Base-by-base conservation (phyloP, 1,140 invertebrate genomes). In the Aricia agestis region DNA sequence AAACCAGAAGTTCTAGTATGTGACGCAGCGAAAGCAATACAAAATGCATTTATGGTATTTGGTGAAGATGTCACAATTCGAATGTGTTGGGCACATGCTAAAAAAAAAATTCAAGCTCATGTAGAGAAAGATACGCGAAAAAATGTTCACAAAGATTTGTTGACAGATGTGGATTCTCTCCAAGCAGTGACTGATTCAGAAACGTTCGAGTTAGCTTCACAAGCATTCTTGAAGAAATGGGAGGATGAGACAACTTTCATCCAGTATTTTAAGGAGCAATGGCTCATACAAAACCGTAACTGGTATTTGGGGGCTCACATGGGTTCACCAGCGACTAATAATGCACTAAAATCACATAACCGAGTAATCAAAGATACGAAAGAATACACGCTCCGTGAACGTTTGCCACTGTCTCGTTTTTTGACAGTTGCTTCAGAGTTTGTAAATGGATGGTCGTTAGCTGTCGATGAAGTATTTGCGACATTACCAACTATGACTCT, bases 371-470 rank as follows among this genome's bases (percentile, higher is more conserved):
- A 25, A 25, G 25, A 25, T 25, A n/a, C n/a, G n/a, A n/a, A n/a
- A n/a, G 25, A 25, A 25, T 25, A 25, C 25, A 25, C 25, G 18
- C 19, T 31, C 19, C 63, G 66, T 67, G 66, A 45, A 67, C 13
- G 36, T 67, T 67, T 67, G 36, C 42, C 13, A 41, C 15, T 67
- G 66, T 67, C 66, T 42, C 36, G 17, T 42, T 67, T 41, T 36
- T 17, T 45, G 66, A 17, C 36, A 42, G 66, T 67, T 41, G 66
- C 66, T 67, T 67, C 42, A 67, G 66, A 66, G 9, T 66, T 66
- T 25, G 63, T 66, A 31, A 66, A 25, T 11, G 19, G 19, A 66
- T 66, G 63, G 63, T 66, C 63, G 18, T 66, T 25, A 66, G 10
- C 63, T 65, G 63, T 25, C 7, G 19, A 65, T 19, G 19, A 65